Evolutionary conservation across 2,888 invertebrate genomes (phyloP).

Genomic region (Ligdia adustata): DNA sequence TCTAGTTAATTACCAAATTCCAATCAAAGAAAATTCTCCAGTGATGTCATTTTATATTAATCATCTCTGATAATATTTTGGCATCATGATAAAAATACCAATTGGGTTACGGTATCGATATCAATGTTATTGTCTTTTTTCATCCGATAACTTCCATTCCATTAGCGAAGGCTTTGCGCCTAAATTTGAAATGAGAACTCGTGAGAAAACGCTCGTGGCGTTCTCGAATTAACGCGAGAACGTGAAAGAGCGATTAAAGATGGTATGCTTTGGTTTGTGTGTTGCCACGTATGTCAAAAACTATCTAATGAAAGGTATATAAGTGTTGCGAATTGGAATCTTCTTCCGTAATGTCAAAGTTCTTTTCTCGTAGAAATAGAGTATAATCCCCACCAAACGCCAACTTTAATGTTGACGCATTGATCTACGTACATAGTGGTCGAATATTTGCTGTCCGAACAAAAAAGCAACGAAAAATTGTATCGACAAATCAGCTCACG

Average conservation of each 20-base stretch:
- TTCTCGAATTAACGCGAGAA: conserved; percentile 64
- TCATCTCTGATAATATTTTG: background rate
- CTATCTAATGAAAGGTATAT: background rate
- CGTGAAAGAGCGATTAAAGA: conserved; percentile 58
- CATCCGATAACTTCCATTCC: conserved; percentile 15
- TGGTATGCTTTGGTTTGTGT: conserved; percentile 2
- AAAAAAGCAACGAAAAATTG: too few species aligned
- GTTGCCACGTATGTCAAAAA: conserved; percentile 3
- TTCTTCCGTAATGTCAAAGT: too few species aligned
- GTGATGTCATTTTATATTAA: background rate
- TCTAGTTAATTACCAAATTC: conserved; percentile 3
- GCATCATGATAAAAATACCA: background rate
- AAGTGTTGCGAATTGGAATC: too few species aligned
- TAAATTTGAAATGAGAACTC: conserved; percentile 72
- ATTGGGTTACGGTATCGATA: conserved; percentile 14
- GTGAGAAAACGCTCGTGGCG: conserved; percentile 71
- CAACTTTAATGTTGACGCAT: too few species aligned
- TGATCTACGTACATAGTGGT: too few species aligned
- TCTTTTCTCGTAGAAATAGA: too few species aligned
- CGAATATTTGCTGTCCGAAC: too few species aligned
- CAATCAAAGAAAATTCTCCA: background rate
- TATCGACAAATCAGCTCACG: too few species aligned
- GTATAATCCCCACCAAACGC: too few species aligned
- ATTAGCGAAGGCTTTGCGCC: conserved; percentile 58
- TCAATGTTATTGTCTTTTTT: conserved; percentile 13